A percentile compares a stretch with the other conserved stretches of the same genome.
Evolutionary conservation across 2,797 vertebrate species (phyloP).

Genomic region (Pygocentrus nattereri): DNA sequence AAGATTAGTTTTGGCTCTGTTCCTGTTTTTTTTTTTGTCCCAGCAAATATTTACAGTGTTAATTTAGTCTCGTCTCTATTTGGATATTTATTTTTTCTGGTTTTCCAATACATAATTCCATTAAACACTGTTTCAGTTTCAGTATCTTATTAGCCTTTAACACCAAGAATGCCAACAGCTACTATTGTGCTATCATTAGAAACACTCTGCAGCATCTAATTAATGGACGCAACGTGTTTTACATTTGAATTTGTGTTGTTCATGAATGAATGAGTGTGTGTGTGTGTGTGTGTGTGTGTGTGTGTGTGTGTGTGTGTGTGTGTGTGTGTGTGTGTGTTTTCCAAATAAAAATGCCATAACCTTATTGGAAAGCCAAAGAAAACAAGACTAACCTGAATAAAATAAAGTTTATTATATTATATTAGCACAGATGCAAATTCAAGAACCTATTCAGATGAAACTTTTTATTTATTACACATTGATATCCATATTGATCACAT

Average conservation of each 20-base stretch:
- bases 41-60: not conserved
- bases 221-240: not conserved
- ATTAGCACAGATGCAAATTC: too few species aligned
- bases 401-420: too few species aligned
- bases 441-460: too few species aligned
- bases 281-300: not conserved
- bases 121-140: not conserved
- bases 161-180: not conserved
- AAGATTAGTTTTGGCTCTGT: not conserved
- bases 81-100: not conserved
- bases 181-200: not conserved
- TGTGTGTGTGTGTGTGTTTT: too few species aligned
- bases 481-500: too few species aligned
- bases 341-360: too few species aligned
- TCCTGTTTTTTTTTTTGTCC: not conserved
- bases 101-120: not conserved
- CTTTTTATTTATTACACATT: too few species aligned
- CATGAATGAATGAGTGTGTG: not conserved
- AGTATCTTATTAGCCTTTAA: conserved; percentile 16
- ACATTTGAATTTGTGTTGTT: not conserved
- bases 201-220: not conserved
- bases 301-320: not conserved
- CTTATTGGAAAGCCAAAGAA: too few species aligned
- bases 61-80: not conserved
- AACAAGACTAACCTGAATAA: too few species aligned